Conservation (phyloP, 2,888 invertebrate species). For the Ophion ellenae region DNA sequence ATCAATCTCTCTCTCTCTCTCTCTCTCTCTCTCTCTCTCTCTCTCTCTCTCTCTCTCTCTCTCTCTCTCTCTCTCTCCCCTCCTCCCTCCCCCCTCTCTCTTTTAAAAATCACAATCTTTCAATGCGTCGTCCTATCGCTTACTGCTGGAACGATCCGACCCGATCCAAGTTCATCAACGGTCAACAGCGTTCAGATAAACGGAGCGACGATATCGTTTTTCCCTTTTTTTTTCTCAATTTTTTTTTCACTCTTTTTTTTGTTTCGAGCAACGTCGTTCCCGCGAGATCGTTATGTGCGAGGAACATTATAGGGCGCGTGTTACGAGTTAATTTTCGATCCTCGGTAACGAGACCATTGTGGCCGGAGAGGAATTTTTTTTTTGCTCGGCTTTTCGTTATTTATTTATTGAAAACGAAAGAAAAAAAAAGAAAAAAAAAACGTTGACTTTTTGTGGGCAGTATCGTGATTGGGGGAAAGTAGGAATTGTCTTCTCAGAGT, state of each 20-base stretch:
- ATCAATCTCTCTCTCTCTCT: no score
- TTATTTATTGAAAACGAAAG: not conserved
- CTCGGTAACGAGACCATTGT: constrained; percentile 42
- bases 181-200: constrained; percentile 42
- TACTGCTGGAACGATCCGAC: constrained; percentile 14
- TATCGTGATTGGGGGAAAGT: constrained; percentile 12
- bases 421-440: no score
- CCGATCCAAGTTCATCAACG: constrained; percentile 42
- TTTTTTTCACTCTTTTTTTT: not conserved
- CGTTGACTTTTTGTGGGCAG: constrained; percentile 1
- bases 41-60: no score
- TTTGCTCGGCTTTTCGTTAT: not conserved
- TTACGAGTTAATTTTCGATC: constrained; percentile 6
- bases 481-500: constrained; percentile 34
- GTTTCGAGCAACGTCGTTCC: not conserved
- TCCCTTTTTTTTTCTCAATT: not conserved
- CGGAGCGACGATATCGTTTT: not conserved
- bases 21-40: no score
- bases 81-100: no score
- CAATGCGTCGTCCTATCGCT: not conserved
- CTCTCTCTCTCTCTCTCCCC: no score
- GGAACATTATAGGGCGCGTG: not conserved
- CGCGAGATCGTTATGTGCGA: not conserved
- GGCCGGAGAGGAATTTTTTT: constrained; percentile 15
- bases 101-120: no score